Percentiles rank a stretch among this genome's conserved stretches.
These are phyloP conservation scores for Phoxinus phoxinus DNA, from an alignment of 2,113 vertebrate genomes.

Conservation along the genomic window DNA sequence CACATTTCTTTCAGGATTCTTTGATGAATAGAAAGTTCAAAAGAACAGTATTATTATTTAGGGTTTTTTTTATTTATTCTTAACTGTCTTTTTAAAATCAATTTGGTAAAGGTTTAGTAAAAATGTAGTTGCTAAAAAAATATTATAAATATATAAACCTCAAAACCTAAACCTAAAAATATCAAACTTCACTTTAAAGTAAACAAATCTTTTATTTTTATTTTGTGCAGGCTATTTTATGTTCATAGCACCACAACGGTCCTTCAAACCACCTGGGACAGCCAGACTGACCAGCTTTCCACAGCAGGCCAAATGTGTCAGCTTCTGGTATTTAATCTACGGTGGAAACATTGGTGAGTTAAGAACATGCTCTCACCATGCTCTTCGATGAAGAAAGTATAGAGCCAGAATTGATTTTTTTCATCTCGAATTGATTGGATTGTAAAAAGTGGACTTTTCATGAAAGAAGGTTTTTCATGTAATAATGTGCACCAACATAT, in stretches of 20 bases:
- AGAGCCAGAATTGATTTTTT: neutral
- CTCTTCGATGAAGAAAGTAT: neutral
- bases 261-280: constrained; percentile 46
- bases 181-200: neutral
- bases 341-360: constrained; percentile 73
- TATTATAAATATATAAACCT: too few relatives aligned
- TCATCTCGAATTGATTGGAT: neutral
- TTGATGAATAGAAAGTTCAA: neutral
- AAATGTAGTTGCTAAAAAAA: too few relatives aligned
- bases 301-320: constrained; percentile 70
- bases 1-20: neutral
- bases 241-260: constrained; percentile 32
- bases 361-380: neutral
- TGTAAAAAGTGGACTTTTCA: neutral
- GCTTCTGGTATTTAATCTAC: constrained; percentile 78
- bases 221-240: constrained; percentile 68
- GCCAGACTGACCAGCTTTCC: constrained; percentile 74
- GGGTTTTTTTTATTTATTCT: too few relatives aligned
- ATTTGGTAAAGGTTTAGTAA: too few relatives aligned
- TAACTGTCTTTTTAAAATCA: too few relatives aligned
- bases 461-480: neutral
- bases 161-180: too few relatives aligned
- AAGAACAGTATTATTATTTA: neutral
- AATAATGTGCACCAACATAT: neutral
- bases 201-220: neutral